Conservation (phyloP, 2,888 invertebrate genomes). For the Leptothorax acervorum region DNA sequence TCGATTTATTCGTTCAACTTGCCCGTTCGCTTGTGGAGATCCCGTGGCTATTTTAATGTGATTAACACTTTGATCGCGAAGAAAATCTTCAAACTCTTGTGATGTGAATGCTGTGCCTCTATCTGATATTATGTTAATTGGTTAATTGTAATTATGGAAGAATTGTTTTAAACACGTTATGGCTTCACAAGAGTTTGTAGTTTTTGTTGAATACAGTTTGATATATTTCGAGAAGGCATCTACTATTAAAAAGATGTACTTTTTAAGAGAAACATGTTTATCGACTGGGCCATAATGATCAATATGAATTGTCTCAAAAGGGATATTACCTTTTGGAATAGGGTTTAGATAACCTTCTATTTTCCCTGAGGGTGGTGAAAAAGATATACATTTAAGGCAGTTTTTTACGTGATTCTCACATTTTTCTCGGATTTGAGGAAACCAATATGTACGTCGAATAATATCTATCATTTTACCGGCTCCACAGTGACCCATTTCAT, state of each 20-base stretch:
- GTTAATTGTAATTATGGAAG: too few relatives aligned
- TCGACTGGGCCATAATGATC: neutral
- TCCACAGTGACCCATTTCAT: conserved; percentile 34
- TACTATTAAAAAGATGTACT: neutral
- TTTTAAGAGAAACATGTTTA: neutral
- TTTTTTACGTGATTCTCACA: neutral
- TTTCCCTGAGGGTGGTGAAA: neutral
- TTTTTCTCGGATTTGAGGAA: conserved; percentile 1
- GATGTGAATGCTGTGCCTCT: neutral
- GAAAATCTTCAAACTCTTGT: neutral
- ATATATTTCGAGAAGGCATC: neutral
- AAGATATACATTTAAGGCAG: conserved; percentile 39
- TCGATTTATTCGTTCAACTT: neutral
- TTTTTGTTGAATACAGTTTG: neutral
- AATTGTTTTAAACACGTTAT: neutral
- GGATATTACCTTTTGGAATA: neutral
- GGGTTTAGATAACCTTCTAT: neutral
- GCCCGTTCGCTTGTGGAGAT: neutral
- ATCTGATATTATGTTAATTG: neutral
- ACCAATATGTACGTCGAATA: conserved; percentile 21
- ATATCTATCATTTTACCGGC: neutral
- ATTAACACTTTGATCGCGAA: too few relatives aligned
- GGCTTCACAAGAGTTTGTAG: neutral
- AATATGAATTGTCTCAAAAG: neutral
- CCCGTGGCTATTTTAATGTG: too few relatives aligned